Evolutionary conservation across 2,888 invertebrate species (phyloP).

Genomic region (Tiliacea citrago): DNA sequence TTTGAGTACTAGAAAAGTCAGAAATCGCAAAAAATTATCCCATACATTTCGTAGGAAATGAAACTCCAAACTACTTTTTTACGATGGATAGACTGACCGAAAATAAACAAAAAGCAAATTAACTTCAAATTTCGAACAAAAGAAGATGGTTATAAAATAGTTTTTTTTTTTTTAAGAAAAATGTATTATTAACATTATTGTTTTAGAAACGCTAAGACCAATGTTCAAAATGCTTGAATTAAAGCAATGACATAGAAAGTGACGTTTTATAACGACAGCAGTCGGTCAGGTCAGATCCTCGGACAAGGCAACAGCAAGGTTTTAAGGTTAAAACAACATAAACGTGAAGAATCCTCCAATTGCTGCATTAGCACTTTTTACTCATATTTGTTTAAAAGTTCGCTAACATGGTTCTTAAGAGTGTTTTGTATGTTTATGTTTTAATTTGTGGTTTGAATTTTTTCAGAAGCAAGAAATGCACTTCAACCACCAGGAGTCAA

Average conservation of each 20-base stretch:
- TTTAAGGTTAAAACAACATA: constrained; percentile 66
- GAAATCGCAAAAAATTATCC: too few relatives aligned
- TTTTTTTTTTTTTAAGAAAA: neutral
- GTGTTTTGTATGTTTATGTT: neutral
- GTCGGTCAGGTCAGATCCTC: constrained; percentile 28
- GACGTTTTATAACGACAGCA: constrained; percentile 28
- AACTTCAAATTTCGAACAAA: too few relatives aligned
- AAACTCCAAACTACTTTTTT: too few relatives aligned
- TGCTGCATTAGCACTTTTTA: constrained; percentile 75
- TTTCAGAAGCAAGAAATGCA: neutral
- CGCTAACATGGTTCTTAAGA: constrained; percentile 51
- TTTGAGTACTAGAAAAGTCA: too few relatives aligned
- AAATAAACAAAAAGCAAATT: neutral
- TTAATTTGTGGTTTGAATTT: neutral
- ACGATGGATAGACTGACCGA: too few relatives aligned
- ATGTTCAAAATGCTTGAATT: neutral
- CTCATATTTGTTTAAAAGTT: constrained; percentile 63
- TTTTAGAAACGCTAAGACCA: neutral
- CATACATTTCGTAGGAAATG: too few relatives aligned
- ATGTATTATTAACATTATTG: neutral
- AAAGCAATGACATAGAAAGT: neutral
- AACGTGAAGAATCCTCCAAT: constrained; percentile 61
- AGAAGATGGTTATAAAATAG: too few relatives aligned
- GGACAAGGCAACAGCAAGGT: constrained; percentile 30
- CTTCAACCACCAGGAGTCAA: neutral